Evolutionary conservation across 1,140 invertebrate genomes (phyloP), one percentile per base, ranked within the genome.

Genomic region (Chymomyza costata): DNA sequence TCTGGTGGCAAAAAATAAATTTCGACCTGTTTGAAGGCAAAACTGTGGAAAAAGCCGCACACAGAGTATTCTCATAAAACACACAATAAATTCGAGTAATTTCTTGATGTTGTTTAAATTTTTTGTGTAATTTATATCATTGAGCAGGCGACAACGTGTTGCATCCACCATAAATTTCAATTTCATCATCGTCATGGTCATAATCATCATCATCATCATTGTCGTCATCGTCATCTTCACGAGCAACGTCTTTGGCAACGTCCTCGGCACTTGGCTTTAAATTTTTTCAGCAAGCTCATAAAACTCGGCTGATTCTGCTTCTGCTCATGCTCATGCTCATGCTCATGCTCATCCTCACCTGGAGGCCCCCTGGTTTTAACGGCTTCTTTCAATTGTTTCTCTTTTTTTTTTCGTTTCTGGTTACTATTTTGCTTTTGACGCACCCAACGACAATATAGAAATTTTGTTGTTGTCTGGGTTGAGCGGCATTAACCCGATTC

Each of bases 181-280:
- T 7, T 37, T 40, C 21, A 18, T 41, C 28, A 21, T 6, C 1
- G 31, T 15, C 44, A 28, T 28, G 43, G 46, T 17, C 40, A 10
- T 30, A 3, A 15, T 31, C 31, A 15, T 18, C 31, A n/a, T 15
- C 10, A 6, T 18, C 49, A 40, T 46, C 44, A 31, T 32, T 14
- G 28, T 14, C 15, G 14, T 32, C 21, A 14, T 47, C 30, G 30
- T 16, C 39, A 30, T 35, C 34, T 28, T 21, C n/a, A n/a, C n/a
- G n/a, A n/a, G n/a, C n/a, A n/a, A n/a, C n/a, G n/a, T n/a, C n/a
- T n/a, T n/a, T n/a, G n/a, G n/a, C n/a, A n/a, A n/a, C n/a, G n/a
- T n/a, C n/a, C n/a, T n/a, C n/a, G n/a, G 46, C 18, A 47, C 39
- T 67, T 57, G 56, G 53, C 64, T 62, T 67, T 61, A 70, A 70